Conservation (phyloP, 2,888 invertebrate genomes). For the Stratiomys singularior region DNA sequence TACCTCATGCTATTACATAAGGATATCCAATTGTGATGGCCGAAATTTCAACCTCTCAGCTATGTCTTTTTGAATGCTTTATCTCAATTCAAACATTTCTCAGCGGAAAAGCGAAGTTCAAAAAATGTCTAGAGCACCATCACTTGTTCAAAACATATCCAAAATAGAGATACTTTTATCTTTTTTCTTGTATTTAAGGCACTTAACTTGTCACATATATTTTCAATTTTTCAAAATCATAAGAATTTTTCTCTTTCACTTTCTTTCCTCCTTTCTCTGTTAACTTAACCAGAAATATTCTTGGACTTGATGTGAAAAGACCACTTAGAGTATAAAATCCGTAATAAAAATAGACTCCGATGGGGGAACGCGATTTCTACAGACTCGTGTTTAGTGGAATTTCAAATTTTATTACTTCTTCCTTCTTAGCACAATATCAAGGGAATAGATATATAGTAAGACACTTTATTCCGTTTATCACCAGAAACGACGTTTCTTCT, state of each 20-base stretch:
- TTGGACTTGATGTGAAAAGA: constrained; percentile 11
- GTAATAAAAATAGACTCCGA: constrained; percentile 4
- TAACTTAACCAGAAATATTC: background rate
- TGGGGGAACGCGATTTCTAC: constrained; percentile 1
- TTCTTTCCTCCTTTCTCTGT: background rate
- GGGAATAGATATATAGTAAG: constrained; percentile 17
- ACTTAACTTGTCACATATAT: constrained; percentile 24
- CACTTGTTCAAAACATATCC: background rate
- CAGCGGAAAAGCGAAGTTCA: background rate
- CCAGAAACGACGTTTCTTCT: background rate
- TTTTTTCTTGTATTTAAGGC: constrained; percentile 12
- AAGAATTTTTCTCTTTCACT: constrained; percentile 17
- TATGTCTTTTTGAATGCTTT: background rate
- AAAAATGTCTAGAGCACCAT: background rate
- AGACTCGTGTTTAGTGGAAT: background rate
- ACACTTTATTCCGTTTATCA: constrained; percentile 1
- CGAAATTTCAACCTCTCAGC: background rate
- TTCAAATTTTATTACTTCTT: background rate
- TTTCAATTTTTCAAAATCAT: constrained; percentile 9
- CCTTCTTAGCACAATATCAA: constrained; percentile 25
- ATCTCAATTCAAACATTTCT: background rate
- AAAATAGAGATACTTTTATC: constrained; percentile 18
- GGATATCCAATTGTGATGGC: background rate
- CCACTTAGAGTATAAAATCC: constrained; percentile 25
- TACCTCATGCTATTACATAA: background rate